Evolutionary conservation across 1,140 invertebrate genomes (phyloP).

Genomic region (Leptopilina clavipes): DNA sequence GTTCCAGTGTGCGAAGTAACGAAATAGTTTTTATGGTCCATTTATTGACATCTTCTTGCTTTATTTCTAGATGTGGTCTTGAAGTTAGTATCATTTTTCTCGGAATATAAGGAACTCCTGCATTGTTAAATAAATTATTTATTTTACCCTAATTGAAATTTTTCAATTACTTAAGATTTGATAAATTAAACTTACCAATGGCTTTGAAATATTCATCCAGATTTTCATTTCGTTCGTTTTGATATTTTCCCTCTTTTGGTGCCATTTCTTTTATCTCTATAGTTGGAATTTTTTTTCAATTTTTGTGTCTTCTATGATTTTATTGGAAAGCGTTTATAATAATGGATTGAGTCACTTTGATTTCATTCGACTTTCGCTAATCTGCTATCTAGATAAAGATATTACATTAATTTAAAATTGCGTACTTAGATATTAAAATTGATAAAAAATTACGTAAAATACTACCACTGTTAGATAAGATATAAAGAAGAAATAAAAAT

Average conservation of each 20-base stretch:
- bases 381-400: no score
- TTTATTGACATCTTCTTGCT: slow-evolving; percentile 74
- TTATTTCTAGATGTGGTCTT: slow-evolving; percentile 77
- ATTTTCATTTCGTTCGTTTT: slow-evolving; percentile 79
- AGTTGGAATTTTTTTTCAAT: neutral
- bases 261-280: slow-evolving; percentile 64
- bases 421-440: no score
- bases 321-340: neutral
- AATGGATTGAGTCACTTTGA: no score
- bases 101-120: slow-evolving; percentile 76
- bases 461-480: no score
- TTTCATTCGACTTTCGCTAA: neutral
- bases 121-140: neutral
- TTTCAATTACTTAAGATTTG: no score
- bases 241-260: slow-evolving; percentile 77
- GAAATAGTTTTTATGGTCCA: slow-evolving; percentile 78
- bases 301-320: no score
- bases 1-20: slow-evolving; percentile 62
- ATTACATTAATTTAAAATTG: no score
- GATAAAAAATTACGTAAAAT: no score
- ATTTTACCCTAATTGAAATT: no score
- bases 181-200: slow-evolving; percentile 77
- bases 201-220: slow-evolving; percentile 79
- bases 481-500: no score
- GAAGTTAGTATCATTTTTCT: slow-evolving; percentile 79